Evolutionary conservation across 2,113 vertebrate species (phyloP).

Genomic region (Heliornis fulica): DNA sequence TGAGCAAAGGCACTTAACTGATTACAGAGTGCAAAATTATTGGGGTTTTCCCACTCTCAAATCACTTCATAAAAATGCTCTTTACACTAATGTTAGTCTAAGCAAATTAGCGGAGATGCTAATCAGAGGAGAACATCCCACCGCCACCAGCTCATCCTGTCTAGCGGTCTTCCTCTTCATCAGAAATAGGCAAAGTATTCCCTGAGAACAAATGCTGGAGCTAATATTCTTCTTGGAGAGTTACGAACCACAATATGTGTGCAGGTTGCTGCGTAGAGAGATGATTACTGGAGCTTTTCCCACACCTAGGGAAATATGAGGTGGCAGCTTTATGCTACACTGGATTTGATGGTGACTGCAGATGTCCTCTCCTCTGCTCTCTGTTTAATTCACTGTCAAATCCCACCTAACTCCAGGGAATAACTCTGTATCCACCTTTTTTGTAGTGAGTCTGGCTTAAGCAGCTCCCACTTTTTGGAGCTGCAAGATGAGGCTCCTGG

Average conservation of each 20-base stretch:
- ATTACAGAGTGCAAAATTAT: slow-evolving; percentile 28
- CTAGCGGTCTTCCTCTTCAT: neutral
- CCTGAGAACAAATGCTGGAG: neutral
- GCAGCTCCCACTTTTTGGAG: neutral
- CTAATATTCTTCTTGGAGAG: neutral
- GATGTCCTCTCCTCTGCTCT: neutral
- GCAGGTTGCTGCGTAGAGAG: neutral
- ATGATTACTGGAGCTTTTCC: neutral
- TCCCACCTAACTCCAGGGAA: neutral
- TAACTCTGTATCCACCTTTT: neutral
- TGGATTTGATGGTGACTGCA: neutral
- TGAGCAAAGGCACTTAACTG: slow-evolving; percentile 22
- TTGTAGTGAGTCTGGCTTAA: neutral
- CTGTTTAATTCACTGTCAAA: neutral
- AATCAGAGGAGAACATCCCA: neutral
- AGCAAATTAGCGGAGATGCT: neutral
- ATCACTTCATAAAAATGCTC: slow-evolving; percentile 25
- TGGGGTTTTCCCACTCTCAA: slow-evolving; percentile 31
- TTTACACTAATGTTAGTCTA: neutral
- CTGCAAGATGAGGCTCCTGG: neutral
- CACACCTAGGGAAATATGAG: neutral
- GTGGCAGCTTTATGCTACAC: neutral
- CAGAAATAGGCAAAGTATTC: neutral
- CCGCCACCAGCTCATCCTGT: neutral
- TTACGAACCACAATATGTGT: neutral